phyloP scores from a whole-genome alignment of 2,113 vertebrate species.

The Macrotis lagotis region DNA sequence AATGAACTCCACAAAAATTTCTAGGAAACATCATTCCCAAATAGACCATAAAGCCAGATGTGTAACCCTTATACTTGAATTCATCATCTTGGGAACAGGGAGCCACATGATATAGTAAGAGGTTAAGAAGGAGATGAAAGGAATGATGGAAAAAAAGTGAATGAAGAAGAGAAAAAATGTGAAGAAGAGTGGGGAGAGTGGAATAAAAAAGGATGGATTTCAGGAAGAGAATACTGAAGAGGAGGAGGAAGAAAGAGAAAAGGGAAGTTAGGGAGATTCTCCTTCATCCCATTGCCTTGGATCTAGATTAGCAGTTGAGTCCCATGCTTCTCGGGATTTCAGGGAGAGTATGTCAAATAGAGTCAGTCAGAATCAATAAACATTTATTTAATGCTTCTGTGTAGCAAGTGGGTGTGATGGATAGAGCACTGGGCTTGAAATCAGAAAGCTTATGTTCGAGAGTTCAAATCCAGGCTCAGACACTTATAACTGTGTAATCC shows the following conservation, averaged over 20 bases:
- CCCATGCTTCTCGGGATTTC: not conserved
- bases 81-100: not conserved
- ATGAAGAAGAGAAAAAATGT: not conserved
- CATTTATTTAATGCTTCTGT: not conserved
- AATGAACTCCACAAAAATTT: not conserved
- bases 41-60: not conserved
- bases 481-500: not conserved
- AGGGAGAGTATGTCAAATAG: not conserved
- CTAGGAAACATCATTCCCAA: not conserved
- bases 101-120: not conserved
- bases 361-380: not conserved
- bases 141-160: not conserved
- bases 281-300: not conserved
- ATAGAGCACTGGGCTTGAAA: not conserved
- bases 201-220: not conserved
- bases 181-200: not conserved
- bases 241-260: not conserved
- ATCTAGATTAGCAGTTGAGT: not conserved
- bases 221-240: not conserved
- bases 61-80: not conserved
- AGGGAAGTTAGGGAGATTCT: not conserved
- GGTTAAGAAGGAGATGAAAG: not conserved
- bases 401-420: not conserved
- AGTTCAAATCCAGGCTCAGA: not conserved
- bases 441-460: not conserved